These are phyloP conservation scores for Gobiocypris rarus DNA, from an alignment of 2,113 vertebrate genomes.

Conservation along the genomic window DNA sequence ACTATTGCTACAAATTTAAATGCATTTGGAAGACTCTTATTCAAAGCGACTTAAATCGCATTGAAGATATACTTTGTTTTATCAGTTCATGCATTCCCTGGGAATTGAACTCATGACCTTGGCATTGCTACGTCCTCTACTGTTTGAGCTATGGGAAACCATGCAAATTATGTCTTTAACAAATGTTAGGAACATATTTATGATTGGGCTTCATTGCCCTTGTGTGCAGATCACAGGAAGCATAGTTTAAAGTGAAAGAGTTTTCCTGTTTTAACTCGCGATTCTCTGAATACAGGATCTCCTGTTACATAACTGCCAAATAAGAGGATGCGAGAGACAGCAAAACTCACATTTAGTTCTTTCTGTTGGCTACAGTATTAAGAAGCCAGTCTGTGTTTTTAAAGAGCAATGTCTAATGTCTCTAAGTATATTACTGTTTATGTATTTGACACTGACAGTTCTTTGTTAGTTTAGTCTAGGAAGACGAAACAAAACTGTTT, in stretches of 20 bases:
- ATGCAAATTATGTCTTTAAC: neutral
- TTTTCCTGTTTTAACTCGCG: neutral
- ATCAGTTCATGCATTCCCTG: neutral
- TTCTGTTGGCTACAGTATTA: slow-evolving; percentile 1
- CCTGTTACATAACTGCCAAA: neutral
- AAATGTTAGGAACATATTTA: neutral
- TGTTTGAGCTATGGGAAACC: neutral
- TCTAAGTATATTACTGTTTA: neutral
- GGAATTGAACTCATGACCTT: neutral
- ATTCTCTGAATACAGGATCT: slow-evolving; percentile 29
- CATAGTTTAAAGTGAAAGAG: neutral
- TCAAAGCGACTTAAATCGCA: neutral
- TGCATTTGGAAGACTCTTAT: neutral
- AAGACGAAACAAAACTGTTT: slow-evolving; percentile 44
- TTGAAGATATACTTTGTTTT: neutral
- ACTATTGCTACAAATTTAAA: neutral
- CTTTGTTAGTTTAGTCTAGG: slow-evolving; percentile 47
- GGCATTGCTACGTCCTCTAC: neutral
- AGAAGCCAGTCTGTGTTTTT: neutral
- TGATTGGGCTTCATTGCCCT: neutral
- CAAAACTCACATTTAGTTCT: neutral
- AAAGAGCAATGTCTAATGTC: neutral
- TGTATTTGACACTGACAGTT: neutral
- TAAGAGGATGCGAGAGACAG: neutral
- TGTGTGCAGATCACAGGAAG: neutral